Conservation (phyloP, 2,113 vertebrate species). For the Xenopus laevis region DNA sequence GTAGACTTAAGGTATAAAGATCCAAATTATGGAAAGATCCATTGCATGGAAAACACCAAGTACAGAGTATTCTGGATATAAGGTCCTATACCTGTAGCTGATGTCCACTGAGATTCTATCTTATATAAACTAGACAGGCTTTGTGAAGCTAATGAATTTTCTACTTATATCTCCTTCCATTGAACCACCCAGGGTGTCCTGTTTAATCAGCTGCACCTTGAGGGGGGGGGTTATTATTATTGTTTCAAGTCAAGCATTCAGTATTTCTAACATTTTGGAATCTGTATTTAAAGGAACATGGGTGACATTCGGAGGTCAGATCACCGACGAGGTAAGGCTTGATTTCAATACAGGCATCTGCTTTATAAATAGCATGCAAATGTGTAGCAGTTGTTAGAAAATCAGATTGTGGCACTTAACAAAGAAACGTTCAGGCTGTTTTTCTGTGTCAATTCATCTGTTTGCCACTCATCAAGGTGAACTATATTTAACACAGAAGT, state of each 20-base stretch:
- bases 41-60: too few relatives aligned
- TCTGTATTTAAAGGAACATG: slow-evolving; percentile 79
- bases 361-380: slow-evolving; percentile 11
- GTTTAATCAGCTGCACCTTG: too few relatives aligned
- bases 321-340: slow-evolving; percentile 90
- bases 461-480: slow-evolving; percentile 7
- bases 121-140: too few relatives aligned
- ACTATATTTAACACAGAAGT: slow-evolving; percentile 10
- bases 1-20: too few relatives aligned
- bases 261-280: not conserved
- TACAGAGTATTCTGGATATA: too few relatives aligned
- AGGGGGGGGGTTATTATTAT: not conserved
- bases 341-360: fast-evolving
- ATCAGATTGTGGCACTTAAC: not conserved
- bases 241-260: not conserved
- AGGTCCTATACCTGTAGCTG: too few relatives aligned
- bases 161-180: too few relatives aligned
- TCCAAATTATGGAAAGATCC: too few relatives aligned
- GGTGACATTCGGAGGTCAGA: slow-evolving; percentile 97
- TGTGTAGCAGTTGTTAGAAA: slow-evolving; percentile 13
- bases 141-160: too few relatives aligned
- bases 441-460: slow-evolving; percentile 9
- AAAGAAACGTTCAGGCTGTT: not conserved
- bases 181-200: too few relatives aligned
- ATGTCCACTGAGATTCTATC: too few relatives aligned